Base-by-base conservation (phyloP, 2,888 invertebrate genomes). In the Rhagonycha fulva region DNA sequence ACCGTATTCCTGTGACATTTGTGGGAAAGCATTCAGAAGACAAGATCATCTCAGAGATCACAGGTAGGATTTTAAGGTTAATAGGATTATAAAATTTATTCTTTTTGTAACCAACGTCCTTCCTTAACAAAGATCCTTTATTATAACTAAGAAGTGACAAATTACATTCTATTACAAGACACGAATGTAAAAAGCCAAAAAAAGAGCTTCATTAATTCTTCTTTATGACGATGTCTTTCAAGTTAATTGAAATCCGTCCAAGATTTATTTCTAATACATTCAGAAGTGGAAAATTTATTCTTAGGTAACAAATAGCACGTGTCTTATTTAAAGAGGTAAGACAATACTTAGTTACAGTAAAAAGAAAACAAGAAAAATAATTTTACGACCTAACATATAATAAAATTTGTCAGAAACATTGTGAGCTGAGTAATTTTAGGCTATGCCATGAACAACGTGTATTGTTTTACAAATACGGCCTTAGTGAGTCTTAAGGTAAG, bases 1-100 rank as follows among this genome's bases (percentile, higher is more conserved):
- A 75, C 98, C 99, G 0, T 99, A 98, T 87, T 96, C 97, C 70
- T 99, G 99, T 89, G 98, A 99, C 88, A 96, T 98, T 84, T 99
- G 99, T 87, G 96, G 96, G 77, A 99, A 99, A 89, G 97, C 98
- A 10, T 99, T 99, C 89, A 91, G 99, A 83, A 91, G 99, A 85
- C 99, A 99, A 89, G 99, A 99, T 88, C 97, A 97, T 89, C 91
- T 97, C 73, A 90, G 97, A 86, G 97, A 97, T 89, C 97, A 97
- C 90, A 94, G 96, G 96, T 96, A 90, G 90, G 92, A 87, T 47
- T 47, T 47, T 47, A 47, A 47, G 47, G 47, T 47, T 47, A 47
- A 47, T 47, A 47, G 47, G 47, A 47, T 47, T 47, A 47, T 2
- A n/a, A 47, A 47, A 47, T 47, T 47, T 47, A 47, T 47, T 47